These are phyloP conservation scores for Urocyon cinereoargenteus DNA, from an alignment of 2,797 vertebrate genomes.

Conservation along the genomic window DNA sequence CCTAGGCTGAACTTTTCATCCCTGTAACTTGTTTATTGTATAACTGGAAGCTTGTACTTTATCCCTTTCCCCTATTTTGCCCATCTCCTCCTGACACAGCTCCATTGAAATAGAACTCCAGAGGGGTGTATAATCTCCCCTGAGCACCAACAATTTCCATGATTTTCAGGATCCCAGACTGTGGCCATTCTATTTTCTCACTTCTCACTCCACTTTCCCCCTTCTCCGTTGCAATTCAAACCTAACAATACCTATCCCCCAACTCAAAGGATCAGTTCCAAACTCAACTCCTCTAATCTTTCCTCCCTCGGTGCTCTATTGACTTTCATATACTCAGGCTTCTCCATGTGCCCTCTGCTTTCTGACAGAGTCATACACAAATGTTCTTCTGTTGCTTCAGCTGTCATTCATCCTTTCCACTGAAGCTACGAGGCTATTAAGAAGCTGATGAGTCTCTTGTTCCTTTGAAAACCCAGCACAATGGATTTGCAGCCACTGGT, in stretches of 20 bases:
- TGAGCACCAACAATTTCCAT: not conserved
- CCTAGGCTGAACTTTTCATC: not conserved
- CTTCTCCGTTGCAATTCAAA: not conserved
- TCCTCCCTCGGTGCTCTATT: not conserved
- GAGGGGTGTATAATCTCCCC: not conserved
- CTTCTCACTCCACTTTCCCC: not conserved
- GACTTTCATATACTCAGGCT: not conserved
- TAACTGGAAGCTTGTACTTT: not conserved
- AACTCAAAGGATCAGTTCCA: not conserved
- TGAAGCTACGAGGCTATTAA: not conserved
- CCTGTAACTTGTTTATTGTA: not conserved
- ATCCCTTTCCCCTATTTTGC: not conserved
- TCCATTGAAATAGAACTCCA: not conserved
- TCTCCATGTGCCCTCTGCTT: not conserved
- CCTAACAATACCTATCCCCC: not conserved
- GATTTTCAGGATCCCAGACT: not conserved
- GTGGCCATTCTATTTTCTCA: not conserved
- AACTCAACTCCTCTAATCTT: not conserved
- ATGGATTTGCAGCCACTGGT: not conserved
- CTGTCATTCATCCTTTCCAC: not conserved
- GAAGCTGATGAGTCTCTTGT: not conserved
- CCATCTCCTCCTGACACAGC: not conserved
- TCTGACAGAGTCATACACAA: not conserved
- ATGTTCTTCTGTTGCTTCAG: not conserved
- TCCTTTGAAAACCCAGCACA: not conserved